These are phyloP conservation scores for Matsumurasca onukii DNA, from an alignment of 1,140 invertebrate genomes.

Conservation along the genomic window DNA sequence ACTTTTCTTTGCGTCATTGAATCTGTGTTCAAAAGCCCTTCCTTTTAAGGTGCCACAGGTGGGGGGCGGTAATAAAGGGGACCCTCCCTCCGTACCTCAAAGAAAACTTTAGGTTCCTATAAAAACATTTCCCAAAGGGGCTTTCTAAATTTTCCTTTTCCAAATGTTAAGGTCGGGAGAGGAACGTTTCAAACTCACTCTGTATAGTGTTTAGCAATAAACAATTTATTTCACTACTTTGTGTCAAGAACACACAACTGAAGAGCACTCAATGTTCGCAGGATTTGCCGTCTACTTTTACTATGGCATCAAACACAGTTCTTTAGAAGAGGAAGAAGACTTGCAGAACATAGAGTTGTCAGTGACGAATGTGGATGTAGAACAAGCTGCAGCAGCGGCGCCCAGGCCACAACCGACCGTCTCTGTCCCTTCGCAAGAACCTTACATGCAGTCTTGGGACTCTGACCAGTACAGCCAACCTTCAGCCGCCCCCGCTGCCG, in stretches of 20 bases:
- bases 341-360: slow-evolving; percentile 42
- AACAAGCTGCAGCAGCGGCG: slow-evolving; percentile 1
- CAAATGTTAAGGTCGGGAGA: too few relatives aligned
- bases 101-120: too few relatives aligned
- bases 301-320: slow-evolving; percentile 88
- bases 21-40: neutral
- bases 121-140: too few relatives aligned
- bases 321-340: slow-evolving; percentile 62
- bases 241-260: neutral
- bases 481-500: slow-evolving; percentile 42
- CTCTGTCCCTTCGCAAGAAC: slow-evolving; percentile 51
- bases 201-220: too few relatives aligned
- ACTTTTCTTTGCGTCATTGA: too few relatives aligned
- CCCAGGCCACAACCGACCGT: too few relatives aligned
- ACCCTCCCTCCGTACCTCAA: too few relatives aligned
- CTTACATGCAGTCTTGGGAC: slow-evolving; percentile 43
- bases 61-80: too few relatives aligned
- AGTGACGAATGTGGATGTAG: slow-evolving; percentile 21
- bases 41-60: neutral
- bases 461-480: slow-evolving; percentile 35
- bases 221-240: neutral
- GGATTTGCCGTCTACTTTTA: slow-evolving; percentile 88
- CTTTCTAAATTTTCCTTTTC: too few relatives aligned
- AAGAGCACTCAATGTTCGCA: slow-evolving; percentile 47
- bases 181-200: too few relatives aligned